phyloP scores from a whole-genome alignment of 2,888 invertebrate genomes.

The Dynastes tityus region DNA sequence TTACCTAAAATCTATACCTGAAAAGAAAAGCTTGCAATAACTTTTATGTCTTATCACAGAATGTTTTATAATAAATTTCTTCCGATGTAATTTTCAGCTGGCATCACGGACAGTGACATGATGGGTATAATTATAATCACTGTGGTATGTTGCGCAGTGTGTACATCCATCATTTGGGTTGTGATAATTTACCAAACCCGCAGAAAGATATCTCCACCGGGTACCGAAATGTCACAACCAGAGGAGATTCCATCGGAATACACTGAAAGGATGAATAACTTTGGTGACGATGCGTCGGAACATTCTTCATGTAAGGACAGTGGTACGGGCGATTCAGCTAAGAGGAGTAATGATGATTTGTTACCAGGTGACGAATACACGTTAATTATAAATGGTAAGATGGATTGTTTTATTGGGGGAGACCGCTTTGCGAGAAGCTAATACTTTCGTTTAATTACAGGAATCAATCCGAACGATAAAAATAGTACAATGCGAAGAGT shows the following conservation, averaged over 20 bases:
- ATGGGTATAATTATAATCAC: slow-evolving; percentile 92
- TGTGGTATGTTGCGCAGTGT: slow-evolving; percentile 91
- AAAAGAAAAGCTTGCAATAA: too few species aligned
- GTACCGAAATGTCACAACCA: slow-evolving; percentile 71
- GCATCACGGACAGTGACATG: slow-evolving; percentile 80
- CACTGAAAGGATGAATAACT: slow-evolving; percentile 61
- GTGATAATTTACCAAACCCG: slow-evolving; percentile 91
- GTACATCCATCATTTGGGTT: slow-evolving; percentile 94
- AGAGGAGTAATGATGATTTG: slow-evolving; percentile 75
- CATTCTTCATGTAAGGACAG: slow-evolving; percentile 86
- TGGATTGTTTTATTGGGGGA: too few species aligned
- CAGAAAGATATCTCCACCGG: slow-evolving; percentile 74
- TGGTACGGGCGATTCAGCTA: slow-evolving; percentile 86
- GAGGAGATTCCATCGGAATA: slow-evolving; percentile 61
- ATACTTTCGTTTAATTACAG: slow-evolving; percentile 41
- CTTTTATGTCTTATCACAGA: too few species aligned
- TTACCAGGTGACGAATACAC: slow-evolving; percentile 64
- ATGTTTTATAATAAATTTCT: too few species aligned
- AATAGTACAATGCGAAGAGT: slow-evolving; percentile 57
- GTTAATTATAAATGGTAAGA: slow-evolving; percentile 61
- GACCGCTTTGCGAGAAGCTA: too few species aligned
- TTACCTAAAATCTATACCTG: too few species aligned
- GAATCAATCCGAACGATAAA: slow-evolving; percentile 55
- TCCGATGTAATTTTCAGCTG: slow-evolving; percentile 48
- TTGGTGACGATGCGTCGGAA: slow-evolving; percentile 81